Evolutionary conservation across 2,113 vertebrate species (phyloP), one percentile per base, ranked within the genome.

Genomic region (Callipepla californica): DNA sequence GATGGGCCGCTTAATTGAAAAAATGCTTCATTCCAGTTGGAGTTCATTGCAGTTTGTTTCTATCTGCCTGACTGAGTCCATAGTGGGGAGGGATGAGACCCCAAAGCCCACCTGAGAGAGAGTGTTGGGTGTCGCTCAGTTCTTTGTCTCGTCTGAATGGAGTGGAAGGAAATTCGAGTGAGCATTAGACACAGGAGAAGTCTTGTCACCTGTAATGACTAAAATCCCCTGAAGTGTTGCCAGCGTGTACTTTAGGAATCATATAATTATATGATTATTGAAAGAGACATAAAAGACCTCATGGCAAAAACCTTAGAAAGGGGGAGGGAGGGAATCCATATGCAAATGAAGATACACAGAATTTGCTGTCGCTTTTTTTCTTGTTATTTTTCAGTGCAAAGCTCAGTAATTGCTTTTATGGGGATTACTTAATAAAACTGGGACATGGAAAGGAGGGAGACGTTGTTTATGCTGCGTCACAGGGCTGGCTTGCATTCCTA

Each of bases 221-320:
- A 93, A 97, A 96, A 97, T 96, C 89, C 95, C 96, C 96, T 96
- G 91, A 97, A 96, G 94, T 94, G 94, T 96, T 97, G 95, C 94
- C 94, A 97, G 92, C 91, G 6, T 94, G 96, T 95, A 95, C 91
- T 96, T 96, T 86, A 96, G 94, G 94, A 96, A 96, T 93, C 90
- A 90, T 96, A 96, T 97, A 97, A 97, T 97, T 97, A 96, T 96
- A 96, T 94, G 90, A 97, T 97, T 97, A 96, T 96, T 96, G 97
- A 96, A 95, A 91, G 91, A 96, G 93, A 96, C 97, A 96, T 97
- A 92, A 95, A 96, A 97, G 85, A 94, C 91, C 95, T 95, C 85
- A 92, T 95, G 93, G 95, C 94, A 95, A 96, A 92, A 93, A 63
- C 63, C 85, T 92, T 90, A 63, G 81, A 87, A 92, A 79, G 85